These are phyloP conservation scores for Lota lota DNA, from an alignment of 2,113 vertebrate genomes.

Conservation along the genomic window DNA sequence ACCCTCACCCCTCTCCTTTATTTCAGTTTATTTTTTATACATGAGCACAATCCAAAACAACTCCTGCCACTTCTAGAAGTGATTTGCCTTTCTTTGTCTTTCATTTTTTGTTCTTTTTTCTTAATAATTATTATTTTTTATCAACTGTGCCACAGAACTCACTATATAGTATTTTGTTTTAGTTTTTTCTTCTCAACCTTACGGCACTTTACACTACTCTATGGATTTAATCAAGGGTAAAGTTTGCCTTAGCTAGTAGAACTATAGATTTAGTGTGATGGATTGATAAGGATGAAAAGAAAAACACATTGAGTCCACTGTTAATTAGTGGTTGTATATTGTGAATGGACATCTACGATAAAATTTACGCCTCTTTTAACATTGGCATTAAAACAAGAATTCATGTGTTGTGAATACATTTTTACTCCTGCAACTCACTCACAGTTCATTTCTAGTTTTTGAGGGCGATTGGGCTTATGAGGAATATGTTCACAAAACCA, in stretches of 20 bases:
- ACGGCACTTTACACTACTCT: constrained; percentile 65
- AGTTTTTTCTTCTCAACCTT: constrained; percentile 26
- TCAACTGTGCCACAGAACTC: constrained; percentile 78
- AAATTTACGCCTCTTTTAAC: neutral
- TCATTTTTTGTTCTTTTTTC: constrained; percentile 8
- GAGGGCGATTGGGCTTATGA: neutral
- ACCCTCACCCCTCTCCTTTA: neutral
- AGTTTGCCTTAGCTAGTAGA: constrained; percentile 52
- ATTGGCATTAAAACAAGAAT: neutral
- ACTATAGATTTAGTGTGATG: constrained; percentile 26
- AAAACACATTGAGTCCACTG: constrained; percentile 15
- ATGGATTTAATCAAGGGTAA: constrained; percentile 47
- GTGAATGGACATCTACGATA: constrained; percentile 8
- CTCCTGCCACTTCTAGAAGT: constrained; percentile 72
- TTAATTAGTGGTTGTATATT: constrained; percentile 28
- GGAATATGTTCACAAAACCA: neutral
- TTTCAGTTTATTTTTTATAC: constrained; percentile 46
- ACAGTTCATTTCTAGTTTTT: constrained; percentile 9
- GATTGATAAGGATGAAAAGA: neutral
- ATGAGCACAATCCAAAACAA: constrained; percentile 68
- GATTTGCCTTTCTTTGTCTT: constrained; percentile 78
- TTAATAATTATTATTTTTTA: constrained; percentile 10
- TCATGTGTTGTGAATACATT: neutral
- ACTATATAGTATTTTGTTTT: constrained; percentile 69
- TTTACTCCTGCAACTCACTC: constrained; percentile 18